Evolutionary conservation across 2,888 invertebrate genomes (phyloP), one percentile per base, ranked within the genome.

Genomic region (Cephus nigrinus): DNA sequence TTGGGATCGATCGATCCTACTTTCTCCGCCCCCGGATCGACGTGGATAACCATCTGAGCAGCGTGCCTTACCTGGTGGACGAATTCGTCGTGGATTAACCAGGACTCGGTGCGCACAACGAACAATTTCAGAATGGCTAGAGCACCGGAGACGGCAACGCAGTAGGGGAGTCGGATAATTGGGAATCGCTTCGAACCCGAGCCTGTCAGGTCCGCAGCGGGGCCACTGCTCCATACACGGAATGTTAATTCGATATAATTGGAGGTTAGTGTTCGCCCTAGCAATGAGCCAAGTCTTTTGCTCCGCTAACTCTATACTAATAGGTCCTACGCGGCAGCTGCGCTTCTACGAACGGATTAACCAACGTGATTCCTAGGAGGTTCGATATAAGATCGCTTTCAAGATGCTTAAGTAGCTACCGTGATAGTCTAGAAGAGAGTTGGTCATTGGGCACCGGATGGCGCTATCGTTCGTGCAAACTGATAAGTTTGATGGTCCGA

Each of bases 171-270:
- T 78, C 75, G 82, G 77, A 81, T 86, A 86, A 85, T 83, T 84
- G 82, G 80, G 80, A 84, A 81, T 83, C 78, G 74, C 77, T 83
- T 76, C 76, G 81, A 81, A 78, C 71, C 75, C 78, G 81, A 80
- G 23, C 75, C 84, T 79, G 83, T 84, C 83, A 80, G 82, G 75
- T n/a, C 74, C 71, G 79, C 69, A 75, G 68, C 71, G 68, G 75
- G 75, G 68, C 76, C 69, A 72, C 32, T 40, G 68, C 77, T 73
- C 75, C 71, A 55, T 75, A 75, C 75, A 76, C 76, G 76, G 75
- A 76, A 81, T 80, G 80, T 81, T 82, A 84, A 84, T 81, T 81
- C 78, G 80, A 81, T 78, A 72, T 84, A 82, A 83, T 83, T 84
- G 79, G 79, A 74, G 68, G 75, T 76, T 74, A 75, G 75, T 35